Base-by-base conservation (phyloP, 2,888 invertebrate genomes). In the Gortyna flavago region DNA sequence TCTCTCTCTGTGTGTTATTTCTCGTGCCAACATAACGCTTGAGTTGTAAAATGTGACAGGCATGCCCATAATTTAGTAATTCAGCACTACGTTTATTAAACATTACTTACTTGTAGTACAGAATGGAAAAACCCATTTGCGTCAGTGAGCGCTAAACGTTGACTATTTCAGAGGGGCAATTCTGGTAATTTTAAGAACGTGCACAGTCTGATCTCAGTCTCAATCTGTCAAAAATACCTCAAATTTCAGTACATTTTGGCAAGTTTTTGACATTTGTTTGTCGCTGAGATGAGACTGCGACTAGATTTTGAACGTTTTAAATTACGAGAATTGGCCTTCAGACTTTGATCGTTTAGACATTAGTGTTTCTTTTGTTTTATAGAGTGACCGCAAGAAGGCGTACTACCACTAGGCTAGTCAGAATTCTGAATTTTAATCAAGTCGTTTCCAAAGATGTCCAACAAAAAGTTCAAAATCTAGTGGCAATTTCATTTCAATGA, bases 81-180 rank as follows among this genome's bases (percentile, higher is more conserved):
- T 72, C 4, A 79, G 25, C 25, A 38, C 9, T 41, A n/a, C 0
- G 21, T 72, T 44, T 75, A 59, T 59, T n/a, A n/a, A n/a, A n/a
- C n/a, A 66, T 48, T 65, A 65, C 35, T 11, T 38, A 44, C 16
- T n/a, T 25, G 11, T 54, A 3, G 48, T 25, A 57, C 2, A 16
- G 9, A 62, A 57, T 48, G 13, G 62, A 32, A 32, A 80, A 80
- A 66, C 8, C 75, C 57, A 32, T 32, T 4, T 64, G 51, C 80
- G 75, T 74, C 80, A 80, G 48, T 32, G 13, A 61, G 2, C 16
- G n/a, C 54, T 62, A 61, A 80, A 61, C 2, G 16, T 32, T 32
- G 18, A 25, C 16, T 61, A n/a, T 44, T 67, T 61, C 16, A n/a
- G n/a, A n/a, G n/a, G n/a, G n/a, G n/a, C n/a, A n/a, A n/a, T n/a